Conservation (phyloP, 2,113 vertebrate genomes). For the Sakesphorus luctuosus region DNA sequence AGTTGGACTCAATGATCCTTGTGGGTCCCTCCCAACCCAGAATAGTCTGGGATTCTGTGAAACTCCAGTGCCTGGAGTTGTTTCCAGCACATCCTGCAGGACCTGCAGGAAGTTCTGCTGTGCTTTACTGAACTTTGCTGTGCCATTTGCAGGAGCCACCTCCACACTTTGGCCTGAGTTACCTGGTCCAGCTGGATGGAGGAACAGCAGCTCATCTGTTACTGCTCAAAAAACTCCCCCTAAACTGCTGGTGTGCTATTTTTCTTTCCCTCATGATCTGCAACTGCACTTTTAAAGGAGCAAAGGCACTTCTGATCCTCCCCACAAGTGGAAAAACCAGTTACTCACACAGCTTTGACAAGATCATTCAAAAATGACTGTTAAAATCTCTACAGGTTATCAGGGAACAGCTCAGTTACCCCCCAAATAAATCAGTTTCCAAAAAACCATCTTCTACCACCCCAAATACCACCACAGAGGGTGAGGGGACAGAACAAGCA, state of each 20-base stretch:
- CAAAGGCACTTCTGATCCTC: background rate
- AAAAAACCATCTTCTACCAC: background rate
- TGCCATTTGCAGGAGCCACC: background rate
- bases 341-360: rapidly evolving
- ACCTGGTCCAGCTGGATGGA: background rate
- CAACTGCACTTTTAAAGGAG: background rate
- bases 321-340: background rate
- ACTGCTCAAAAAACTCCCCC: background rate
- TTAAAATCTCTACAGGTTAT: background rate
- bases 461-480: background rate
- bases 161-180: rapidly evolving
- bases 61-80: background rate
- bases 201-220: background rate
- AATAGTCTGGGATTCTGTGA: too few relatives aligned
- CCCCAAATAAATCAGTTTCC: background rate
- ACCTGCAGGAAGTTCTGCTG: background rate
- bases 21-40: too few relatives aligned
- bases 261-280: background rate
- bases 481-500: background rate
- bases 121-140: background rate
- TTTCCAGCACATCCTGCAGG: background rate
- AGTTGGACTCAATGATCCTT: too few relatives aligned
- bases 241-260: background rate
- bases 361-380: background rate
- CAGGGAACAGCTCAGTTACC: background rate